Evolutionary conservation across 2,888 invertebrate genomes (phyloP), one percentile per base, ranked within the genome.

Genomic region (Encarsia formosa): DNA sequence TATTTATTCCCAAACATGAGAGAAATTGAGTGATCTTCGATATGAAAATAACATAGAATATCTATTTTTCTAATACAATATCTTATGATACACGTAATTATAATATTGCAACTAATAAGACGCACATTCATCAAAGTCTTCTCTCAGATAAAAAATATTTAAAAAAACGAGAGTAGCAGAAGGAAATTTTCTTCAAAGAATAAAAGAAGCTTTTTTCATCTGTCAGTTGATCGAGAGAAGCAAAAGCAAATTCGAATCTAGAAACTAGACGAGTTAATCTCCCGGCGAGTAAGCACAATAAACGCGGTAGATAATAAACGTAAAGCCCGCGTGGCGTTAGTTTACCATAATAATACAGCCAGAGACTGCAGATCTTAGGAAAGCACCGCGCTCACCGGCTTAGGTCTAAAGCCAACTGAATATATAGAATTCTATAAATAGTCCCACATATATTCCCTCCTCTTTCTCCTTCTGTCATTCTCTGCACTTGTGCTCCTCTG

Each of bases 341-440:
- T 66, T 69, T 65, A 66, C 63, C 63, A 69, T 70, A 69, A 69
- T 71, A 70, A 68, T 70, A 67, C 63, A 65, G 65, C 69, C 65
- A 60, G 56, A 51, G 56, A 49, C 29, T 41, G 62, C 63, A 64
- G 61, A 63, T 63, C 62, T 63, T 58, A 56, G 64, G 62, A 60
- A 59, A n/a, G n/a, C n/a, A n/a, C n/a, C n/a, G n/a, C n/a, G n/a
- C n/a, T n/a, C n/a, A n/a, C n/a, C n/a, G n/a, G n/a, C n/a, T n/a
- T n/a, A n/a, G 61, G 61, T 58, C 61, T 64, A 65, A 66, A 67
- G 61, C 61, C 61, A 65, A 58, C 58, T 63, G 61, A 70, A 67
- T 66, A 69, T 67, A 68, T 67, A 68, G 67, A 67, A 63, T 56
- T 58, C 65, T 72, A 73, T 67, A 67, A 69, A 69, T 69, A 69